Base-by-base conservation (phyloP, 2,888 invertebrate genomes). In the Suillia variegata region DNA sequence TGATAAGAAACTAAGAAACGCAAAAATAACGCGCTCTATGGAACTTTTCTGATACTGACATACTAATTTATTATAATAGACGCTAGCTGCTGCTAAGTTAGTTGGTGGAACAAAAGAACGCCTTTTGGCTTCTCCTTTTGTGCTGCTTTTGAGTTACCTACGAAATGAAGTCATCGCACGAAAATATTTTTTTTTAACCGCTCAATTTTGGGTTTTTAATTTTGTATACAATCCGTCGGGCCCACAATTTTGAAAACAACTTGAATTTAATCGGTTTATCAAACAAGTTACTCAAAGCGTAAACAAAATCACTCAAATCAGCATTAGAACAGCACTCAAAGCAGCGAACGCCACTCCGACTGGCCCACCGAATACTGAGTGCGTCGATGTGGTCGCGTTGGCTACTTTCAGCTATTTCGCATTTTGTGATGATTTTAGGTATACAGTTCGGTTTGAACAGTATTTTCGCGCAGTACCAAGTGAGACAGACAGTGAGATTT, bases 121-220 rank as follows among this genome's bases (percentile, higher is more conserved):
- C 31, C 12, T 8, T 31, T 31, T 31, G 12, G 12, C 6, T 31
- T 31, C 12, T 5, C 31, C 31, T 31, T n/a, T 38, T 8, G 38
- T 4, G 38, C 4, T 13, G 38, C 13, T 18, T 18, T 59, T 64
- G 51, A 50, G 56, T 56, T 54, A 34, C 61, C 53, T 42, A 63
- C 56, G 47, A 61, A 67, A 72, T 75, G 75, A 73, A 75, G 75
- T 75, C 75, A 73, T 75, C 73, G 64, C 62, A 64, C 56, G 57
- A 51, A 56, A 59, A 65, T 67, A 62, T 15, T 20, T 33, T 42
- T 4, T 17, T 42, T 33, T 33, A 13, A 33, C 13, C 33, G 13
- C 33, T 33, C 13, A 10, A 10, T 33, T 33, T 33, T 33, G 13
- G 33, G 13, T 33, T 33, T 33, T 13, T 13, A 10, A 8, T 33